Conservation (phyloP, 2,797 vertebrate species). For the Melanotaenia maccullochi region DNA sequence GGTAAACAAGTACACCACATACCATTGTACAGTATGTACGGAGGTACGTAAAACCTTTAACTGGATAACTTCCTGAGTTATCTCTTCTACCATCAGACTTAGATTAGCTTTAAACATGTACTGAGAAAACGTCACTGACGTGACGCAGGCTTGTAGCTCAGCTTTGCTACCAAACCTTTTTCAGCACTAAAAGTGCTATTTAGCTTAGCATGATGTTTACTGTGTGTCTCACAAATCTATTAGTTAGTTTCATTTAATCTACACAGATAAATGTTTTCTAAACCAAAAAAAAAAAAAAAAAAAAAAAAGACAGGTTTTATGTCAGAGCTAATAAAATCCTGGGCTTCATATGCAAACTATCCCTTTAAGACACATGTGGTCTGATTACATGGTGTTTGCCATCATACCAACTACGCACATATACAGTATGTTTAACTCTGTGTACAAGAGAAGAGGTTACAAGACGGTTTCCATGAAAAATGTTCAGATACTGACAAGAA, state of each 20-base stretch:
- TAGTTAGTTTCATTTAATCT: constrained; percentile 3
- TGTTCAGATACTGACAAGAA: constrained; percentile 63
- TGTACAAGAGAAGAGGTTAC: constrained; percentile 45
- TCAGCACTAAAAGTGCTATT: constrained; percentile 26
- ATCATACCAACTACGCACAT: constrained; percentile 43
- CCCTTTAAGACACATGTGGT: constrained; percentile 60
- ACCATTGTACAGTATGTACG: constrained; percentile 22
- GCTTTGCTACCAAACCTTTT: constrained; percentile 27
- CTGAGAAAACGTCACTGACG: constrained; percentile 37
- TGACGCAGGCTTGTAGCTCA: constrained; percentile 15
- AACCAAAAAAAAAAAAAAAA: background rate
- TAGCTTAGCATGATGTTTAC: constrained; percentile 23
- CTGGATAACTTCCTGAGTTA: constrained; percentile 56
- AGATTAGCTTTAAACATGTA: constrained; percentile 25
- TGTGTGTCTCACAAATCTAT: constrained; percentile 12
- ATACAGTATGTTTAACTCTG: constrained; percentile 48
- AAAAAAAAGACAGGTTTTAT: background rate
- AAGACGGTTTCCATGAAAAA: constrained; percentile 35
- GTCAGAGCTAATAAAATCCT: constrained; percentile 2
- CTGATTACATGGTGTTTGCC: constrained; percentile 50
- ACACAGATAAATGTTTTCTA: background rate
- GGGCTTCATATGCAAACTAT: constrained; percentile 37
- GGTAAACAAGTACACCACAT: constrained; percentile 21
- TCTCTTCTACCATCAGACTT: constrained; percentile 32
- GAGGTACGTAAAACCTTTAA: constrained; percentile 37